Evolutionary conservation across 2,888 invertebrate species (phyloP).

Genomic region (Limnephilus rhombicus): DNA sequence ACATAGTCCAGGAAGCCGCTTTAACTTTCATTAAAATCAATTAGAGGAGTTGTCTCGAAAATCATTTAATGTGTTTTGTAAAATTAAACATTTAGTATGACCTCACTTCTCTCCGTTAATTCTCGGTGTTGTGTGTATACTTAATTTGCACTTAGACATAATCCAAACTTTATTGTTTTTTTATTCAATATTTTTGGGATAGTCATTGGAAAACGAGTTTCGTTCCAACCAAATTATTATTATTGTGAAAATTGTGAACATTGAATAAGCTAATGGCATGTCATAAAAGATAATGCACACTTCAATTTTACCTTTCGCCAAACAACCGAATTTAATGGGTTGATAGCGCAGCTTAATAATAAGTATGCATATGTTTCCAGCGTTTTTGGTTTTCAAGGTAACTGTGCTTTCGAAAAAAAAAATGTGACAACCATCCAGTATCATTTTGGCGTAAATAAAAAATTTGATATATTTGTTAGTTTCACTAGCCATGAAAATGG

Average conservation of each 20-base stretch:
- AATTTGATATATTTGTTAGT: no score
- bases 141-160: neutral
- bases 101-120: neutral
- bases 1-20: neutral
- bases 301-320: neutral
- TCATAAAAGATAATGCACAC: neutral
- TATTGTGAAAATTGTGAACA: neutral
- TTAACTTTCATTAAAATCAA: neutral
- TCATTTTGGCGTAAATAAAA: neutral
- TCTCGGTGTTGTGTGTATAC: neutral
- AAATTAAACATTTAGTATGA: neutral
- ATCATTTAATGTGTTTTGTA: constrained; percentile 1
- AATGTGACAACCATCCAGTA: neutral
- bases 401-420: neutral
- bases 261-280: neutral
- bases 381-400: neutral
- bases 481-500: neutral
- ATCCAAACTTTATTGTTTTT: neutral
- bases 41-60: neutral
- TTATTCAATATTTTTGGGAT: neutral
- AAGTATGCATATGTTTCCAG: neutral
- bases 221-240: neutral
- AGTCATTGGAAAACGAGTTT: neutral
- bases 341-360: neutral
- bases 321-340: neutral